These are phyloP conservation scores for Protobothrops flavoviridis DNA, from an alignment of 2,113 vertebrate species.

Conservation along the genomic window DNA sequence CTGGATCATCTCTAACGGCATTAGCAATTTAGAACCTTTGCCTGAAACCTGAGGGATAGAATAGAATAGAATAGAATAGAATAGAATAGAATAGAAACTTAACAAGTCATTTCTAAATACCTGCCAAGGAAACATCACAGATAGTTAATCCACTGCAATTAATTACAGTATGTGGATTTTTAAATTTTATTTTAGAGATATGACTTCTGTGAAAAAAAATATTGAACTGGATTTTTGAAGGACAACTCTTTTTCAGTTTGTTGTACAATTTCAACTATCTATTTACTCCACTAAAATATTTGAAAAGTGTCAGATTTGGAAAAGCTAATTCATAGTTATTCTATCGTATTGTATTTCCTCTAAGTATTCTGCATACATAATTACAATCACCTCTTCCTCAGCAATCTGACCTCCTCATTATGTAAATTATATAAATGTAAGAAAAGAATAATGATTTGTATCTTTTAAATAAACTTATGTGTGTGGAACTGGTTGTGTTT, in stretches of 20 bases:
- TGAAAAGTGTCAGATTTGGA: background rate
- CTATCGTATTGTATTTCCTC: background rate
- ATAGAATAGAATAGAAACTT: too few relatives aligned
- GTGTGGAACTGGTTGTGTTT: background rate
- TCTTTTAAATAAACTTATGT: background rate
- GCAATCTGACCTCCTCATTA: slow-evolving; percentile 8
- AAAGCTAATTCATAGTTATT: background rate
- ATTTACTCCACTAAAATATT: background rate
- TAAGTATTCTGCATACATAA: background rate
- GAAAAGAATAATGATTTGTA: background rate
- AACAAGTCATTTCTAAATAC: too few relatives aligned
- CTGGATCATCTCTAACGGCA: background rate
- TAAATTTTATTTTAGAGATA: background rate
- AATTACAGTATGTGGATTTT: background rate
- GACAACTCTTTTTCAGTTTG: background rate
- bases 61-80: too few relatives aligned
- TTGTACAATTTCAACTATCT: background rate
- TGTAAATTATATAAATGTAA: background rate
- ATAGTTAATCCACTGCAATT: background rate
- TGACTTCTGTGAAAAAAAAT: background rate
- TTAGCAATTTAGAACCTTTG: background rate
- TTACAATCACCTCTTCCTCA: background rate
- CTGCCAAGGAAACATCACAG: too few relatives aligned
- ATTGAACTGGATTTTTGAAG: background rate
- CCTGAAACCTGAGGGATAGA: background rate